A percentile compares a stretch with the other conserved stretches of the same genome.
Evolutionary conservation across 2,113 vertebrate species (phyloP).

Genomic region (Noturus placidus): DNA sequence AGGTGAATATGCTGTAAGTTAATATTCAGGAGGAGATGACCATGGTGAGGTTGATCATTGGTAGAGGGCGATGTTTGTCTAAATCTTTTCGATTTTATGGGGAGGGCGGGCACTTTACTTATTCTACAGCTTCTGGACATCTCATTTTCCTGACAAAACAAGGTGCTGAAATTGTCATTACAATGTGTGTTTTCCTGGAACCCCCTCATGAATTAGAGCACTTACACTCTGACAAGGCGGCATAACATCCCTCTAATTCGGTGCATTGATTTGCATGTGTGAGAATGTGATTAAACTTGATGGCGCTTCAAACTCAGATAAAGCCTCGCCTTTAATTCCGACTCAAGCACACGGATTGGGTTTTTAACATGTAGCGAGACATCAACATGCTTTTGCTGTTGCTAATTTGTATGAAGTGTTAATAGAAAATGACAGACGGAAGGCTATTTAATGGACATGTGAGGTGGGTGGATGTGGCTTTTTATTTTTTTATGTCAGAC

Average conservation of each 20-base stretch:
- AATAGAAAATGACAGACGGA: background rate
- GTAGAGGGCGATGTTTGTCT: background rate
- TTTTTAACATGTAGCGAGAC: background rate
- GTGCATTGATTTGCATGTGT: slow-evolving; percentile 53
- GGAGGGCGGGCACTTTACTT: background rate
- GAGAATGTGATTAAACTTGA: slow-evolving; percentile 54
- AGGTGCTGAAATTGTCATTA: slow-evolving; percentile 16
- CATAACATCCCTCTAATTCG: slow-evolving; percentile 45
- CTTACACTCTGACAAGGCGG: slow-evolving; percentile 36
- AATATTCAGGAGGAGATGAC: background rate
- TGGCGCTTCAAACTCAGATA: slow-evolving; percentile 42
- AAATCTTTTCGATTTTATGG: background rate
- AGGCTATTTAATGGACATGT: background rate
- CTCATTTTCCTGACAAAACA: slow-evolving; percentile 23
- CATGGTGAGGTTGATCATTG: background rate
- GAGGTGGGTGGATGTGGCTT: background rate
- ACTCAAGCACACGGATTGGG: slow-evolving; percentile 2
- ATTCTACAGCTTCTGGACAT: background rate
- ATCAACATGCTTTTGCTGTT: background rate
- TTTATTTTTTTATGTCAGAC: background rate
- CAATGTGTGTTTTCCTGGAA: background rate
- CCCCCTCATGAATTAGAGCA: slow-evolving; percentile 22
- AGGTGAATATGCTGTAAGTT: background rate
- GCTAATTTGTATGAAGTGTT: background rate
- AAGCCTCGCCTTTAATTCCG: slow-evolving; percentile 37